Conservation (phyloP, 2,888 invertebrate genomes). For the Alviniconcha strummeri region DNA sequence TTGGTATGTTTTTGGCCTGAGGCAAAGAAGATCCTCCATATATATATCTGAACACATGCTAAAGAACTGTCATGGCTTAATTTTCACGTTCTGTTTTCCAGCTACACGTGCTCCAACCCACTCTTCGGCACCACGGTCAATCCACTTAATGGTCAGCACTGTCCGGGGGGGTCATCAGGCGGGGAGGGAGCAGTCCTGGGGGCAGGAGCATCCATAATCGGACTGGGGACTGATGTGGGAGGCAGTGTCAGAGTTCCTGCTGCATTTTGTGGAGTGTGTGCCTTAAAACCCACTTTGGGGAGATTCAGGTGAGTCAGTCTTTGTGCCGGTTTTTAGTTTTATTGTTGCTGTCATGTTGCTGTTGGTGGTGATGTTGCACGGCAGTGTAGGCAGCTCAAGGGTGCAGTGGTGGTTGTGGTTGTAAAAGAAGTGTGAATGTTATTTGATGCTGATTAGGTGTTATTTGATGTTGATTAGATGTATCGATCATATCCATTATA, state of each 20-base stretch:
- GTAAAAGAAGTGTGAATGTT: too few species aligned
- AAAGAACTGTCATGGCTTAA: too few species aligned
- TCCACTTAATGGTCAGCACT: slow-evolving; percentile 70
- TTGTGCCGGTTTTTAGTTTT: background rate
- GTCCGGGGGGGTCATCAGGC: slow-evolving; percentile 75
- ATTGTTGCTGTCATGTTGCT: too few species aligned
- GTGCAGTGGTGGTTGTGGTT: too few species aligned
- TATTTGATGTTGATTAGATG: too few species aligned
- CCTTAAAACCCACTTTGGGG: slow-evolving; percentile 73
- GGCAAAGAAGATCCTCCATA: too few species aligned
- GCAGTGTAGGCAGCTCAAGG: too few species aligned
- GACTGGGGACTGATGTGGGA: slow-evolving; percentile 74
- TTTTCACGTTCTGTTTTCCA: slow-evolving; percentile 28
- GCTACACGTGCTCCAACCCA: slow-evolving; percentile 60
- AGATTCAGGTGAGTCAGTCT: slow-evolving; percentile 63
- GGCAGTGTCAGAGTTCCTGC: slow-evolving; percentile 76
- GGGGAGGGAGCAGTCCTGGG: slow-evolving; percentile 74
- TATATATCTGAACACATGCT: too few species aligned
- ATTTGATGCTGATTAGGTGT: too few species aligned
- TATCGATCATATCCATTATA: too few species aligned
- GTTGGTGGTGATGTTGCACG: too few species aligned
- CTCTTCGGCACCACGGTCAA: slow-evolving; percentile 69
- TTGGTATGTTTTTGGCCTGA: too few species aligned
- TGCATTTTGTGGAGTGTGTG: slow-evolving; percentile 74
- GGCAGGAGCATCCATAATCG: slow-evolving; percentile 74